Evolutionary conservation across 2,797 vertebrate genomes (phyloP), one percentile per base, ranked within the genome.

Genomic region (Choloepus didactylus): DNA sequence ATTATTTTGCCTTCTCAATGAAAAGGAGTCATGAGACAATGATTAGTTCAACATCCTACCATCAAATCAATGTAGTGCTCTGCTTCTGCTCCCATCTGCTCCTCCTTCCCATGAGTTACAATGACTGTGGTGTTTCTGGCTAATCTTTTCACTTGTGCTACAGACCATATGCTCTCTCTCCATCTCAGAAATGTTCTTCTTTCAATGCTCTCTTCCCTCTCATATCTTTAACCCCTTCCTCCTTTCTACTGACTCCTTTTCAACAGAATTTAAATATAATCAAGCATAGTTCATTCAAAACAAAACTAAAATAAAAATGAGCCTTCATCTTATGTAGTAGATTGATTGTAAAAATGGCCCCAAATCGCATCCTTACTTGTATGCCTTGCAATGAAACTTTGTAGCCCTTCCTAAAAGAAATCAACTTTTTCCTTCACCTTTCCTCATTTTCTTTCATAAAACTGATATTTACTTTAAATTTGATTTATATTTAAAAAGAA

Each of bases 391-490:
- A 23, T 27, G 15, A 83, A 25, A 80, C 27, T 70, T 51, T 79
- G 77, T 6, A 54, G 15, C 4, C 70, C 21, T 38, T 87, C 46
- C 15, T 49, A 11, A 35, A 7, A 82, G 77, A 80, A 10, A 49
- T 41, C 25, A 46, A 49, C 11, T 59, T 9, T 67, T 51, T 60
- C 3, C 23, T 25, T 62, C 23, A 35, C 23, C 6, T 12, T 59
- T 7, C 14, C 69, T 80, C 29, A 67, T 70, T 84, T 87, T 77
- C 64, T 88, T 62, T 86, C 14, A 80, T 54, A 86, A 81, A 86
- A 31, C 46, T 81, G 6, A 54, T 66, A 27, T 72, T 69, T 92
- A 35, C 88, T 66, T 76, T 54, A 70, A 9, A 80, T 76, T 89
- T 87, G 27, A 59, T 82, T 69, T 86, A 6, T 94, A 16, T 86